Conservation (phyloP, 1,140 invertebrate genomes). For the Drosophila ohnishii region DNA sequence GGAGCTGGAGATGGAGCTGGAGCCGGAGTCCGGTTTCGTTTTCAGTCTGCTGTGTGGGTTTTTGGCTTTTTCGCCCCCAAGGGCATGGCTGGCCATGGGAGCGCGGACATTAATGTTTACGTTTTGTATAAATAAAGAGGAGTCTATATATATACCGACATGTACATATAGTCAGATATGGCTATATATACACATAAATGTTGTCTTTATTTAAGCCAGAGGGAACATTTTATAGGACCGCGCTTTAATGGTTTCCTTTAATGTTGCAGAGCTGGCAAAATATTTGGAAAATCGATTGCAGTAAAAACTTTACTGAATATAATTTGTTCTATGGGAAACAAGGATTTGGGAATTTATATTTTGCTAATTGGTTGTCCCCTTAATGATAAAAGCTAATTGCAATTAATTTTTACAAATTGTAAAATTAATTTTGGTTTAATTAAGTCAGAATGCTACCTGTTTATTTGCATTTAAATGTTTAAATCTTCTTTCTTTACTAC, state of each 20-base stretch:
- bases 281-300: constrained; percentile 1
- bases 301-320: not conserved
- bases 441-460: too few species aligned
- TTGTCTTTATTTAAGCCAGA: constrained; percentile 11
- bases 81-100: constrained; percentile 18
- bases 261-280: constrained; percentile 12
- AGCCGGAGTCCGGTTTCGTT: constrained; percentile 37
- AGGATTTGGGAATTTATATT: not conserved
- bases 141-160: constrained; percentile 2
- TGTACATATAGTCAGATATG: not conserved
- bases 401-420: not conserved
- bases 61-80: constrained; percentile 27
- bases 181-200: not conserved
- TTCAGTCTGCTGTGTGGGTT: constrained; percentile 32
- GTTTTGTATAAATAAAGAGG: constrained; percentile 12
- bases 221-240: not conserved
- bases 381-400: not conserved
- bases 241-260: constrained; percentile 26
- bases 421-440: not conserved
- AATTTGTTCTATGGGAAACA: not conserved
- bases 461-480: not conserved
- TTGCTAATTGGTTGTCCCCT: constrained; percentile 4
- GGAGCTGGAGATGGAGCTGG: not conserved
- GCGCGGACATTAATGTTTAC: constrained; percentile 25
- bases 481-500: not conserved